Conservation (phyloP, 2,797 vertebrate species). For the Cynopterus sphinx region DNA sequence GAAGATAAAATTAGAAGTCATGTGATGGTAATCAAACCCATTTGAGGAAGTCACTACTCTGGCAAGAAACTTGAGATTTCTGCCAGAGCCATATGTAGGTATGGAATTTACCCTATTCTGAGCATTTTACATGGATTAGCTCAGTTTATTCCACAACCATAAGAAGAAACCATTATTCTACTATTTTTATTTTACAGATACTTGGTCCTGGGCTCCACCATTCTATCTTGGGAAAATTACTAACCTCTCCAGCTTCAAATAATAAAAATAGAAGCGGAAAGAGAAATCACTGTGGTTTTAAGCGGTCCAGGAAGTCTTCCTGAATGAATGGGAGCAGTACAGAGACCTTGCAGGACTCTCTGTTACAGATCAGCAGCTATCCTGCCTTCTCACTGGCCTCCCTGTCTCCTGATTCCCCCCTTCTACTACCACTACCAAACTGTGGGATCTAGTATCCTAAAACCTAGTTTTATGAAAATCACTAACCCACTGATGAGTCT, state of each 20-base stretch:
- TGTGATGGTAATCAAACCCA: background rate
- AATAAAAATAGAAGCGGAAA: background rate
- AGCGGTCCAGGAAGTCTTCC: background rate
- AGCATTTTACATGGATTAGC: background rate
- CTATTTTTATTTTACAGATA: background rate
- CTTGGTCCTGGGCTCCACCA: background rate
- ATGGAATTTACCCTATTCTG: background rate
- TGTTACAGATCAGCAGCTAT: background rate
- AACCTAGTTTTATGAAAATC: background rate
- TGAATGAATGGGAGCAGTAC: background rate
- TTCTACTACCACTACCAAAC: background rate
- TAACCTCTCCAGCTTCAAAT: background rate
- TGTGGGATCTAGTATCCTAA: background rate
- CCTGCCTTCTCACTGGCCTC: background rate
- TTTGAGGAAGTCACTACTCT: background rate
- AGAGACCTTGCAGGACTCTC: background rate
- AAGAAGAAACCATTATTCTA: background rate
- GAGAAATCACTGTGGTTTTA: background rate
- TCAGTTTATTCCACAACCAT: background rate
- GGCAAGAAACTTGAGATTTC: background rate
- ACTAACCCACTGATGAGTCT: background rate
- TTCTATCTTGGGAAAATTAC: background rate
- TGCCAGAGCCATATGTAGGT: background rate
- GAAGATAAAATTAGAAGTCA: constrained; percentile 28
- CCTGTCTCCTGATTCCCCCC: background rate